Evolutionary conservation across 2,113 vertebrate species (phyloP).

Genomic region (Pomatostomus ruficeps): DNA sequence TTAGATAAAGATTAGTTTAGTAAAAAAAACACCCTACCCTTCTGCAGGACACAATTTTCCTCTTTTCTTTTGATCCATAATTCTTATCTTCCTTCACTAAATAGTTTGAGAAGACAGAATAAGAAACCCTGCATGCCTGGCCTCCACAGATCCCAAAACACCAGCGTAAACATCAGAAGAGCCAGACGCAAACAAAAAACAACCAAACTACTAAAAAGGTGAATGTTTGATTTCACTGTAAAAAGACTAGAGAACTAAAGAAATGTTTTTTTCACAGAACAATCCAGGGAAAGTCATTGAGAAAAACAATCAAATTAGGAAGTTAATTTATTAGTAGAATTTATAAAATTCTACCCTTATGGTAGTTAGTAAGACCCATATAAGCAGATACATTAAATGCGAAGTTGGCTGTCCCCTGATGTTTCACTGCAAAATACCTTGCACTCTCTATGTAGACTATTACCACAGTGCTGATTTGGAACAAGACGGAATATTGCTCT

Average conservation of each 20-base stretch:
- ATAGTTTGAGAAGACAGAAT: background rate
- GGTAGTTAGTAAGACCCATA: rapidly evolving
- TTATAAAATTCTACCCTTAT: background rate
- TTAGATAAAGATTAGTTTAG: background rate
- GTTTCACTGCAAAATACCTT: background rate
- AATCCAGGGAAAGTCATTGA: background rate
- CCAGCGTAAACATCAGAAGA: background rate
- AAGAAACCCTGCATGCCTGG: background rate
- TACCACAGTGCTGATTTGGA: background rate
- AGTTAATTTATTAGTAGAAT: background rate
- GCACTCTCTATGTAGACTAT: background rate
- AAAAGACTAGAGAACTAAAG: background rate
- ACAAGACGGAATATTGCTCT: background rate
- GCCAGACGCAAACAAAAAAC: background rate
- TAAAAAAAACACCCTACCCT: background rate
- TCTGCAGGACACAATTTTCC: background rate
- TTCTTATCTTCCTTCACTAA: background rate
- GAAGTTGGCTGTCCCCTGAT: too few species aligned
- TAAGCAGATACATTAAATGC: background rate
- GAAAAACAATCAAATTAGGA: background rate
- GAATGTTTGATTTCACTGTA: background rate
- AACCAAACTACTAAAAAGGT: background rate
- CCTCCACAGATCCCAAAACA: background rate
- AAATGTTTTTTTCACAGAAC: background rate
- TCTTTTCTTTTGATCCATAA: background rate